phyloP scores from a whole-genome alignment of 2,888 invertebrate genomes.

The Ennomos quercinarius region DNA sequence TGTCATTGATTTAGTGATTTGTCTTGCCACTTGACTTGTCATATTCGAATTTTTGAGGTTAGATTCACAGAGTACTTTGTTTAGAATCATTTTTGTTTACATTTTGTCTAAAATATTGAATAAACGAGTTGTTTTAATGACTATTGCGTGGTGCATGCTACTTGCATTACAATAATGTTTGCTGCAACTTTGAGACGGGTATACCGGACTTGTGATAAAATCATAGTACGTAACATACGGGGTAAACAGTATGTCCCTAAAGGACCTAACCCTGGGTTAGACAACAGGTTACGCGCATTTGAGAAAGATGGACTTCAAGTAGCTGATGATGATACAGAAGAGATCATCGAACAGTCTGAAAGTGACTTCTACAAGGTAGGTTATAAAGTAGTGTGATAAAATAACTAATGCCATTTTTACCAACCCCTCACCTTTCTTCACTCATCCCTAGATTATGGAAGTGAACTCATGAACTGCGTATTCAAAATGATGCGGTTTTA shows the following conservation, averaged over 20 bases:
- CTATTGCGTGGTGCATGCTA: neutral
- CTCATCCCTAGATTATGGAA: too few species aligned
- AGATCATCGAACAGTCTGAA: constrained; percentile 71
- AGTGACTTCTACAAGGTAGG: constrained; percentile 72
- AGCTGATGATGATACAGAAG: constrained; percentile 65
- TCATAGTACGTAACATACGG: constrained; percentile 63
- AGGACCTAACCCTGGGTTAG: constrained; percentile 70
- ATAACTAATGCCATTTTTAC: neutral
- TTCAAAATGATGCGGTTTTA: too few species aligned
- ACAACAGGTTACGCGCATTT: constrained; percentile 64
- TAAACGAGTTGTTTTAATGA: too few species aligned
- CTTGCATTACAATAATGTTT: constrained; percentile 56
- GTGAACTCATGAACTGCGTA: too few species aligned
- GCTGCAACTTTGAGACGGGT: constrained; percentile 55
- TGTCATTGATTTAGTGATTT: too few species aligned
- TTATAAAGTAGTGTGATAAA: constrained; percentile 19
- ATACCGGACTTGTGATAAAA: constrained; percentile 61
- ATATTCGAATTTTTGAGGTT: too few species aligned
- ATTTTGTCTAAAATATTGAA: too few species aligned
- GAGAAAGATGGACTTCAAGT: constrained; percentile 59
- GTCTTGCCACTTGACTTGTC: too few species aligned
- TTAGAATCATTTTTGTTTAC: too few species aligned
- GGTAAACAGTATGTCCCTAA: constrained; percentile 45
- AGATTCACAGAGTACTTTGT: too few species aligned
- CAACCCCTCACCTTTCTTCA: neutral